Conservation (phyloP, 1,140 invertebrate genomes). For the Meloidogyne floridensis region DNA sequence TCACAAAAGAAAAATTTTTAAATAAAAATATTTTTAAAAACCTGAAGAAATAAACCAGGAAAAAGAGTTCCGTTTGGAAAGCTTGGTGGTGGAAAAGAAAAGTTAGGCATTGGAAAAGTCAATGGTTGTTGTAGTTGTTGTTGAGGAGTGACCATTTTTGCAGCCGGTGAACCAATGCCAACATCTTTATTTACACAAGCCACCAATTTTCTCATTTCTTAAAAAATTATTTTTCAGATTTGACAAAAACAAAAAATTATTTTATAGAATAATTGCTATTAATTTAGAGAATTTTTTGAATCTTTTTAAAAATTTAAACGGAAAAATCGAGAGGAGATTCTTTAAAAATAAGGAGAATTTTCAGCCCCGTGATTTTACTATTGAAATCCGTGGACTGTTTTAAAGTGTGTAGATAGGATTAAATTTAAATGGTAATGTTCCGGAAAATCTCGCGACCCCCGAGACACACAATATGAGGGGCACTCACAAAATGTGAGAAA, state of each 20-base stretch:
- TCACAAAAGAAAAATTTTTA: conserved; percentile 1
- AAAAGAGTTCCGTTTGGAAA: background rate
- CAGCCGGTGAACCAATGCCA: background rate
- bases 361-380: too few relatives aligned
- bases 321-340: too few relatives aligned
- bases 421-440: too few relatives aligned
- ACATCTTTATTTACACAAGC: background rate
- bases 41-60: background rate
- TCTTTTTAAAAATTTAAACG: too few relatives aligned
- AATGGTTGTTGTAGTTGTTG: conserved; percentile 16
- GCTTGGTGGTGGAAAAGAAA: conserved; percentile 36
- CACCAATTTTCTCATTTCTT: conserved; percentile 9
- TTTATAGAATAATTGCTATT: background rate
- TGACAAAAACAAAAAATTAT: background rate
- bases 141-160: background rate
- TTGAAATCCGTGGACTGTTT: too few relatives aligned
- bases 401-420: too few relatives aligned
- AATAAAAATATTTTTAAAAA: background rate
- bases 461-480: too few relatives aligned
- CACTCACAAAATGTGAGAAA: too few relatives aligned
- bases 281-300: too few relatives aligned
- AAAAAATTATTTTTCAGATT: background rate
- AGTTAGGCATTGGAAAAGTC: conserved; percentile 33
- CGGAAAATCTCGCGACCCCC: too few relatives aligned
- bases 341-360: too few relatives aligned